phyloP scores from a whole-genome alignment of 2,113 vertebrate genomes.

The Anguilla japonica region DNA sequence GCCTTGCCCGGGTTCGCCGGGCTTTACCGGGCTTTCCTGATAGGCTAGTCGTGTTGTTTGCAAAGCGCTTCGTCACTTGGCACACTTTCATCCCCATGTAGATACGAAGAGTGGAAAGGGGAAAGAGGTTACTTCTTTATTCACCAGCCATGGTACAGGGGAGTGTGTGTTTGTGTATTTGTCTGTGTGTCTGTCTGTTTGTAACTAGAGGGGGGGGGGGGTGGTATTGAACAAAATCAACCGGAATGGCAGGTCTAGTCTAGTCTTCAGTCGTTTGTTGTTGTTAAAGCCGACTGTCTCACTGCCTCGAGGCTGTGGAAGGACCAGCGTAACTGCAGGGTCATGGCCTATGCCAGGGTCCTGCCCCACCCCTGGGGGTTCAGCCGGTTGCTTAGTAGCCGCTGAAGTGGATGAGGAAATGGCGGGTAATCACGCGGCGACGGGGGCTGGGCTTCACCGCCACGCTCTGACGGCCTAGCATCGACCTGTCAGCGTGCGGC shows the following conservation, averaged over 20 bases:
- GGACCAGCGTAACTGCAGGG: neutral
- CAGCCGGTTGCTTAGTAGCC: neutral
- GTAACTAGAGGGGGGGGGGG: neutral
- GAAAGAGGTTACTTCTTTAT: constrained; percentile 27
- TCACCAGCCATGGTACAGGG: neutral
- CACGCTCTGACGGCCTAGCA: neutral
- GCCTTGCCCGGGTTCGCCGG: too few species aligned
- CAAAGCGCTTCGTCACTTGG: neutral
- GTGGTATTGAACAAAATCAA: constrained; percentile 34
- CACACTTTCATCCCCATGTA: too few species aligned
- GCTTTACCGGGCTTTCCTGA: too few species aligned
- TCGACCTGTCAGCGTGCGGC: neutral
- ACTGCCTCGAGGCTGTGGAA: neutral
- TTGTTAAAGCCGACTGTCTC: neutral
- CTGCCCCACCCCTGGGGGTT: neutral
- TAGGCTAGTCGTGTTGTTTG: neutral
- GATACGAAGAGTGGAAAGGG: too few species aligned
- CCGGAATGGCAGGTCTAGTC: constrained; percentile 60
- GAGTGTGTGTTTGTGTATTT: neutral
- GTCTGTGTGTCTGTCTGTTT: neutral
- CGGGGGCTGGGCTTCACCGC: neutral
- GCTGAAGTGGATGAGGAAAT: neutral
- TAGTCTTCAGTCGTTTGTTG: constrained; percentile 12
- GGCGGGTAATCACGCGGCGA: neutral
- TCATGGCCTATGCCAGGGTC: neutral